Evolutionary conservation across 1,140 invertebrate species (phyloP), one percentile per base, ranked within the genome.

Genomic region (Brachionus rotundiformis): DNA sequence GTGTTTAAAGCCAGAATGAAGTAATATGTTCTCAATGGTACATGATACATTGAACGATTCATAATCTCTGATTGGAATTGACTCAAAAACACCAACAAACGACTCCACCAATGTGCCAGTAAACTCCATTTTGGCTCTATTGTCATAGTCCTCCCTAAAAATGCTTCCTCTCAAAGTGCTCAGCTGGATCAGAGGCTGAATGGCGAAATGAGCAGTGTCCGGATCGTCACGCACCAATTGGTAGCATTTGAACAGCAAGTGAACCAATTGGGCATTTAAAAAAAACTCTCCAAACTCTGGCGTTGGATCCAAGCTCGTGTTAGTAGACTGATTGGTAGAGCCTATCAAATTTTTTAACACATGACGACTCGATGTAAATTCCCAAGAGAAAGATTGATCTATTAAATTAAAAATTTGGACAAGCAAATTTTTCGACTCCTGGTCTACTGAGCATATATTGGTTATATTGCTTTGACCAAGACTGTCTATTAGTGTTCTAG

Each of bases 231-330:
- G 47, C 10, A 79, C 76, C 27, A 79, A 27, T 23, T 79, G 44
- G 23, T 79, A 79, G 31, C 76, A 54, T 79, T 39, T 79, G 36
- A 79, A 79, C 47, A 79, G 5, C 27, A 79, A 79, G 13, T 54
- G 13, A 39, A 79, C 76, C n/a, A 79, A 23, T 11, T 79, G 27
- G 6, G 76, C 23, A 54, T 79, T 79, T 1, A 79, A 47, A 63
- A 79, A 79, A 63, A 79, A 79, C 11, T 79, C 76, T 54, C 19
- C 27, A 23, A 79, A 79, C 36, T 79, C 76, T 6, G 76, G 76
- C 23, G 76, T 79, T 54, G 76, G 76, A 13, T 79, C 76, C 16
- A 79, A 27, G 31, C 10, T 63, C 3, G 6, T 0, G 2, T 25
- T 54, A 10, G 76, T 0, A 3, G 29, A 33, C 31, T 63, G 47